These are phyloP conservation scores for Acanthosoma haemorrhoidale DNA, from an alignment of 2,888 invertebrate species.

Conservation along the genomic window DNA sequence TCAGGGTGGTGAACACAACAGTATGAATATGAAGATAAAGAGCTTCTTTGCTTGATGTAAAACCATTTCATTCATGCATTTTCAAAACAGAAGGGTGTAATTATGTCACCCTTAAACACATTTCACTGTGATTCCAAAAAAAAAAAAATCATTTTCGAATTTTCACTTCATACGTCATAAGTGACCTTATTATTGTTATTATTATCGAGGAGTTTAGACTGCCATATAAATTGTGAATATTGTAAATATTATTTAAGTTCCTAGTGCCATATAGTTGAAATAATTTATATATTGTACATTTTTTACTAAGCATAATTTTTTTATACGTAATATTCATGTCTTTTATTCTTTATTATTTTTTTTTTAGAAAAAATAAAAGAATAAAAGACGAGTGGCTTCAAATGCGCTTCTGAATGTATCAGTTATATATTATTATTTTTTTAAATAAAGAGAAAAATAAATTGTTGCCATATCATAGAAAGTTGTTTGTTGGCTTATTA, in stretches of 20 bases:
- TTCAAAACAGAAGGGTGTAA: too few relatives aligned
- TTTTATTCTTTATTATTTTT: background rate
- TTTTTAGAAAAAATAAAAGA: background rate
- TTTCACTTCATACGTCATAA: background rate
- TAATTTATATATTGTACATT: slow-evolving; percentile 23
- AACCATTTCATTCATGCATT: too few relatives aligned
- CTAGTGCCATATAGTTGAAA: slow-evolving; percentile 25
- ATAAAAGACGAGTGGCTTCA: background rate
- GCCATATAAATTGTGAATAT: slow-evolving; percentile 19
- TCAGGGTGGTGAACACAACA: too few relatives aligned
- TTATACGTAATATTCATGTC: background rate
- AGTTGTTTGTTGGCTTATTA: slow-evolving; percentile 3
- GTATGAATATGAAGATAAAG: too few relatives aligned
- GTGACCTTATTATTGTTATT: background rate
- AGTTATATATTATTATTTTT: background rate
- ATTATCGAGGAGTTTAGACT: slow-evolving; percentile 16
- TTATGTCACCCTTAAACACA: too few relatives aligned
- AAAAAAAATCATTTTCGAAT: background rate
- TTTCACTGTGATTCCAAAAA: too few relatives aligned
- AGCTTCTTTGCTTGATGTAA: too few relatives aligned
- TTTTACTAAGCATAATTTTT: background rate
- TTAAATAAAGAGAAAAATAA: background rate
- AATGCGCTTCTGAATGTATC: background rate
- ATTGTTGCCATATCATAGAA: background rate
- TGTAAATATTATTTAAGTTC: slow-evolving; percentile 27